These are phyloP conservation scores for Ceratina calcarata DNA, from an alignment of 1,140 invertebrate genomes.

Conservation along the genomic window DNA sequence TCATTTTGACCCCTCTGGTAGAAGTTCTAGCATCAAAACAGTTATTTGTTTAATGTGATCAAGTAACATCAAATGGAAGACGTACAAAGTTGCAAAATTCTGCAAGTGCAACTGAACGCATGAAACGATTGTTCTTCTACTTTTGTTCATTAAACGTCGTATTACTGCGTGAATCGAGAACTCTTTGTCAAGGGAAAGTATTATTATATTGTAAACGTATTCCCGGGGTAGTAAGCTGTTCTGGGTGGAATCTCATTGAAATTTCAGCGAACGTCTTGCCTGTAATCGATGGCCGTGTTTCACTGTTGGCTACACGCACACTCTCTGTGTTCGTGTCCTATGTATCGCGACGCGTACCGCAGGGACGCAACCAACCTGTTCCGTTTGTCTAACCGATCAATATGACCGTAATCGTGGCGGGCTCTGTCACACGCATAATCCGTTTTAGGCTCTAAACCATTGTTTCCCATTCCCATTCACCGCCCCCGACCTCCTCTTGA, in stretches of 20 bases:
- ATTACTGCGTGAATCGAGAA: not conserved
- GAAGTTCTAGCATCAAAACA: too few relatives aligned
- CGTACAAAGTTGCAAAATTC: constrained; percentile 71
- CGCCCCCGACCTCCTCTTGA: too few relatives aligned
- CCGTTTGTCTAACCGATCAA: constrained; percentile 8
- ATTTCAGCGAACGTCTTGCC: constrained; percentile 4
- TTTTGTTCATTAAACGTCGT: not conserved
- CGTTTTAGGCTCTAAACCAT: too few relatives aligned
- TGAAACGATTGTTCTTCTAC: not conserved
- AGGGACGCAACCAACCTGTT: constrained; percentile 6
- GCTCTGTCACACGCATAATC: constrained; percentile 17
- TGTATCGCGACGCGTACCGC: not conserved
- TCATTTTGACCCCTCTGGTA: too few relatives aligned
- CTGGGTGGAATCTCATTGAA: not conserved
- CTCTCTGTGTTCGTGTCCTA: too few relatives aligned
- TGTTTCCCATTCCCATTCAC: too few relatives aligned
- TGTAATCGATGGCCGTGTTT: constrained; percentile 1
- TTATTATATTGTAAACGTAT: not conserved
- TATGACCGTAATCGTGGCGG: constrained; percentile 19
- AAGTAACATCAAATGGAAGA: too few relatives aligned
- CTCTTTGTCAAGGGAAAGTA: too few relatives aligned
- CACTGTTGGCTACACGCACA: too few relatives aligned
- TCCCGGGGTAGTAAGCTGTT: not conserved
- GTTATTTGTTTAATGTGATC: too few relatives aligned
- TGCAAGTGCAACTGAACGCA: constrained; percentile 28